These are phyloP conservation scores for Neuroterus valhalla DNA, from an alignment of 1,140 invertebrate genomes.

Conservation along the genomic window DNA sequence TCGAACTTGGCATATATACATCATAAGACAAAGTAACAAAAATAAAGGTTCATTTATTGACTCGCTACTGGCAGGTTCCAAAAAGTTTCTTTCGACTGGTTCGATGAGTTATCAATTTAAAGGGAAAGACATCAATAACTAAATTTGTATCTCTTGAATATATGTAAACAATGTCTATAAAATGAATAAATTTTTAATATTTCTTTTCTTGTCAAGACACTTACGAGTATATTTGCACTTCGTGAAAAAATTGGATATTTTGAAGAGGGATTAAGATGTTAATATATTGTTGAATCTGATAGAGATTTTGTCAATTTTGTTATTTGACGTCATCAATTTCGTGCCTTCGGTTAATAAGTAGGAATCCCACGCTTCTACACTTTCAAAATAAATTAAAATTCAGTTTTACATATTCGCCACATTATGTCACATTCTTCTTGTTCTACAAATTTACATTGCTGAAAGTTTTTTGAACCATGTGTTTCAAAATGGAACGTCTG, in stretches of 20 bases:
- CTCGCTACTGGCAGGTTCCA: no score
- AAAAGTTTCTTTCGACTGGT: no score
- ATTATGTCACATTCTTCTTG: slow-evolving; percentile 29
- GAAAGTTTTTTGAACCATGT: slow-evolving; percentile 22
- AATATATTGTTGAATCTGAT: not conserved
- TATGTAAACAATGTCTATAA: no score
- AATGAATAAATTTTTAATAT: no score
- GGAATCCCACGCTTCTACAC: slow-evolving; percentile 14
- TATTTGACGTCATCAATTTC: slow-evolving; percentile 22
- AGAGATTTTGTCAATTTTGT: slow-evolving; percentile 24
- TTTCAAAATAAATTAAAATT: slow-evolving; percentile 16
- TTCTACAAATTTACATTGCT: slow-evolving; percentile 22
- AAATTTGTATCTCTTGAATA: no score
- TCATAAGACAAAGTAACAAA: slow-evolving; percentile 9
- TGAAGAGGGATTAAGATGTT: not conserved
- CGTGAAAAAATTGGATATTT: no score
- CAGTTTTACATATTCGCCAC: slow-evolving; percentile 18
- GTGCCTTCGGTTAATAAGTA: slow-evolving; percentile 7
- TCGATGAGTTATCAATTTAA: no score
- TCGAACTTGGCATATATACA: slow-evolving; percentile 4
- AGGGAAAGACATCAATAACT: no score
- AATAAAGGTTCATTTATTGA: not conserved
- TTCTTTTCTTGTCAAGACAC: no score
- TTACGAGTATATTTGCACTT: no score
- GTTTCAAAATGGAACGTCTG: slow-evolving; percentile 23